Percentiles rank a stretch among this genome's conserved stretches.
Evolutionary conservation across 1,140 invertebrate genomes (phyloP).

Genomic region (Monochamus saltuarius): DNA sequence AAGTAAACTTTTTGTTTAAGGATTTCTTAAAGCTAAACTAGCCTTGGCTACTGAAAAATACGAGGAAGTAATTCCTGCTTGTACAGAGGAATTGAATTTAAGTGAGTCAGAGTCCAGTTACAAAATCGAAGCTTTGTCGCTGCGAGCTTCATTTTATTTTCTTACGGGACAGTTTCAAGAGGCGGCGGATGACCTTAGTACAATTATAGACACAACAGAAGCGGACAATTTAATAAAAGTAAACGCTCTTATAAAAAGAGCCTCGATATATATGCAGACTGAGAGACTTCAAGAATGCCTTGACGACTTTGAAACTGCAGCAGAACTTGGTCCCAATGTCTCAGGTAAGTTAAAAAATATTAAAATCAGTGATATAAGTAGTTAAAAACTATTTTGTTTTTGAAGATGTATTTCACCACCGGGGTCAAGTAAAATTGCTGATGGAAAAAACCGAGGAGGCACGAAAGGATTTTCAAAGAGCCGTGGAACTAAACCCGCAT

Average conservation of each 20-base stretch:
- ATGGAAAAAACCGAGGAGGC: constrained; percentile 79
- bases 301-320: constrained; percentile 75
- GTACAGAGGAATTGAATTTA: constrained; percentile 78
- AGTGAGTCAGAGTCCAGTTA: constrained; percentile 56
- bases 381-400: constrained; percentile 18
- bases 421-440: constrained; percentile 77
- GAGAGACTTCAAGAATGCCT: constrained; percentile 73
- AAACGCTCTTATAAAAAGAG: constrained; percentile 90
- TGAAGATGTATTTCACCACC: constrained; percentile 55
- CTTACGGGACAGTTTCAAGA: constrained; percentile 71
- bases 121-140: constrained; percentile 67
- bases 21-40: constrained; percentile 66
- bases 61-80: constrained; percentile 75
- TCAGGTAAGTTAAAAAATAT: constrained; percentile 58
- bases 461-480: constrained; percentile 78
- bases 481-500: constrained; percentile 76
- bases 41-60: constrained; percentile 71
- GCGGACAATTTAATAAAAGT: constrained; percentile 65
- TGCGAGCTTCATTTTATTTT: constrained; percentile 82
- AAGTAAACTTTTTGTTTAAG: constrained; percentile 46
- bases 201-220: constrained; percentile 61
- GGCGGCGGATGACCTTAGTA: constrained; percentile 70
- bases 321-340: constrained; percentile 76
- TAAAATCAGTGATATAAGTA: background rate
- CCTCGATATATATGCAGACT: constrained; percentile 77